Base-by-base conservation (phyloP, 2,888 invertebrate genomes). In the Emesis furor region DNA sequence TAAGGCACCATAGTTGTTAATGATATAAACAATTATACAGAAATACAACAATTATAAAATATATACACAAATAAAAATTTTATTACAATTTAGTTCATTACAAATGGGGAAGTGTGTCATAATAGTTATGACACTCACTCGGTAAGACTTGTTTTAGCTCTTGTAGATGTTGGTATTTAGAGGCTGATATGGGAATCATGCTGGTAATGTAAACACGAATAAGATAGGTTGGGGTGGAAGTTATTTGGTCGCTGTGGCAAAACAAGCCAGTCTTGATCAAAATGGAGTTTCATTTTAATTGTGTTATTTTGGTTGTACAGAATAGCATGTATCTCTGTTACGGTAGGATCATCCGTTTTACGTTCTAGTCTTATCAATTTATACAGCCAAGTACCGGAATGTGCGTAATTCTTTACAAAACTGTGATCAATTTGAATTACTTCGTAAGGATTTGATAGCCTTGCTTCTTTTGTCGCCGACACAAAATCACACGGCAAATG, bases 401-500 rank as follows among this genome's bases (percentile, higher is more conserved):
- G 69, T 39, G 78, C 73, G 42, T 71, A 79, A 35, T 79, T 35
- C 67, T 73, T 79, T 1, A 71, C 37, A 37, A 74, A 74, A 59
- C n/a, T 71, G 37, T 73, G 37, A 32, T 79, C 69, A 32, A 79
- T 3, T 12, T 67, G 24, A 42, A 76, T 37, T 39, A 24, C 73
- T 69, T 78, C 81, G 37, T 78, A 83, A 6, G 81, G 80, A 12
- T 30, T 46, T 24, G 46, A 30, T 39, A 4, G 39, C 1, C 78
- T 71, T 17, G 78, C 78, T 51, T 81, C 81, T 78, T 79, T 78
- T 6, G 89, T 87, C n/a, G 89, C 74, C 35, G 79, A 65, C 1
- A 86, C 51, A 86, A 90, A 92, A 55, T 91, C 91, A 46, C 82
- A 73, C 14, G 91, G 91, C 8, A 89, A 42, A 78, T 90, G 78